phyloP scores from a whole-genome alignment of 2,113 vertebrate species.

The Mastomys coucha region DNA sequence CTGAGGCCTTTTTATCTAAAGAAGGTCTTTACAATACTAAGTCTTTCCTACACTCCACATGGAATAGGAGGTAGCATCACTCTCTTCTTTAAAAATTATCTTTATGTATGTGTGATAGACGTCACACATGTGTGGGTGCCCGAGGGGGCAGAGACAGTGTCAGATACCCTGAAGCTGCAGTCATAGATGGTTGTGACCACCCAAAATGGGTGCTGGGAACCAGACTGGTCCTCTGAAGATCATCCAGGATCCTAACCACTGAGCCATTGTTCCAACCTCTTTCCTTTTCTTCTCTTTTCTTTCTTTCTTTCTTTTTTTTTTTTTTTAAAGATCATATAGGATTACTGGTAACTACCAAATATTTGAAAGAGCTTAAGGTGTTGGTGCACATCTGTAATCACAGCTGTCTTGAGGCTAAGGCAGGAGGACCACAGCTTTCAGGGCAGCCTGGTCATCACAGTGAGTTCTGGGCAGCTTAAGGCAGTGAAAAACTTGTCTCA shows the following conservation, averaged over 20 bases:
- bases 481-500: background rate
- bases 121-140: no score
- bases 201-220: background rate
- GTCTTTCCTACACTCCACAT: background rate
- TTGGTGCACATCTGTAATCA: background rate
- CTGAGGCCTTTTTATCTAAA: background rate
- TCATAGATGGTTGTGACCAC: background rate
- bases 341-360: background rate
- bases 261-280: no score
- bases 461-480: background rate
- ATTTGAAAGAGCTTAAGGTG: background rate
- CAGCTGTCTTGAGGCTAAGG: background rate
- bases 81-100: background rate
- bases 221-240: no score
- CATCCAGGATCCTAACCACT: background rate
- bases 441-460: background rate
- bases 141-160: background rate
- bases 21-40: background rate
- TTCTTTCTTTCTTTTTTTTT: rapidly evolving
- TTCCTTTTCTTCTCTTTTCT: no score
- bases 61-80: background rate
- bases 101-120: background rate
- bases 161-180: background rate
- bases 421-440: background rate
- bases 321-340: background rate